These are phyloP conservation scores for Varanus komodoensis DNA, from an alignment of 2,113 vertebrate genomes.

Conservation along the genomic window DNA sequence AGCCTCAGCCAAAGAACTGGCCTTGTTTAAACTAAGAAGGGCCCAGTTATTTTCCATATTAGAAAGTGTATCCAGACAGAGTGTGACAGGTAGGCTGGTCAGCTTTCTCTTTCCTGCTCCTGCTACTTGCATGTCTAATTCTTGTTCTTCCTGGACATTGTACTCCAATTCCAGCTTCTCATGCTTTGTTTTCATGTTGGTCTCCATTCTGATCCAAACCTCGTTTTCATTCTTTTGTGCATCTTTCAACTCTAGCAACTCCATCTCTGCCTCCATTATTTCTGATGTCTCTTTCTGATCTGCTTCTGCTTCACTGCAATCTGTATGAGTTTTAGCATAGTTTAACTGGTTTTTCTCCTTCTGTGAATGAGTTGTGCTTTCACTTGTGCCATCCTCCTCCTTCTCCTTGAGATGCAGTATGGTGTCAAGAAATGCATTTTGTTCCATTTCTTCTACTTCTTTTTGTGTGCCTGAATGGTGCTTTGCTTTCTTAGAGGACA, in stretches of 20 bases:
- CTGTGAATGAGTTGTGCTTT: neutral
- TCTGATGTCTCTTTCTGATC: neutral
- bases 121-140: neutral
- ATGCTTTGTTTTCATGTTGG: neutral
- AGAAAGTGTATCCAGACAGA: neutral
- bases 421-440: conserved; percentile 29
- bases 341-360: neutral
- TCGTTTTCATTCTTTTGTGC: neutral
- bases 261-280: neutral
- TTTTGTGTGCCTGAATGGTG: conserved; percentile 6
- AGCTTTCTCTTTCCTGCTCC: neutral
- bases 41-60: conserved; percentile 16
- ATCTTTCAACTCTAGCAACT: neutral
- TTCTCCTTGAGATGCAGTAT: conserved; percentile 17
- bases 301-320: neutral
- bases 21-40: neutral
- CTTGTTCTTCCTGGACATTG: conserved; percentile 36
- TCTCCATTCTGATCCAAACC: conserved; percentile 17
- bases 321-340: neutral
- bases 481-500: conserved; percentile 19
- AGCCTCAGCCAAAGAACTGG: neutral
- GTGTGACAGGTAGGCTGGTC: neutral
- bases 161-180: neutral
- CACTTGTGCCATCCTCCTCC: neutral
- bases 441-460: neutral